Percentiles rank a stretch among this genome's conserved stretches.
Evolutionary conservation across 2,888 invertebrate species (phyloP).

Genomic region (Ornithoptera alexandrae): DNA sequence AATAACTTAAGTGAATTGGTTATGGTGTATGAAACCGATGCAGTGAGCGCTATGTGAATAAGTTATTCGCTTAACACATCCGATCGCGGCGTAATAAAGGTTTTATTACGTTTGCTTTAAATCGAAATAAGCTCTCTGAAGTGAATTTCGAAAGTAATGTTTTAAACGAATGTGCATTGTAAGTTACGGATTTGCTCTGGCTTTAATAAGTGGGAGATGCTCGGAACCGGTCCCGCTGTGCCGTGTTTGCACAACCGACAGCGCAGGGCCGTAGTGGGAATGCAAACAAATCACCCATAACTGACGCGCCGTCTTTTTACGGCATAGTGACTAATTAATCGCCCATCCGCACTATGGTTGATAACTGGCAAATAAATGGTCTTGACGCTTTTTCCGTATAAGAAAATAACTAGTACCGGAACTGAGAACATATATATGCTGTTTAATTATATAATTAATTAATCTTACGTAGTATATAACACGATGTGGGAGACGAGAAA

Average conservation of each 20-base stretch:
- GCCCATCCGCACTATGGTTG: no score
- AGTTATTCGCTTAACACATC: constrained; percentile 2
- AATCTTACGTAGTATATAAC: no score
- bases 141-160: constrained; percentile 9
- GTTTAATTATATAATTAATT: no score
- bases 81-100: not conserved
- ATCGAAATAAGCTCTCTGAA: constrained; percentile 4
- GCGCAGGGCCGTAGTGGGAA: not conserved
- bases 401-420: no score
- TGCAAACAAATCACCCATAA: not conserved
- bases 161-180: constrained; percentile 15
- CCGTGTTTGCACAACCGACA: constrained; percentile 31
- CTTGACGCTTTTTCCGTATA: no score
- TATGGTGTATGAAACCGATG: no score
- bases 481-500: no score
- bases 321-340: no score
- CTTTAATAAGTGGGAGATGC: constrained; percentile 30
- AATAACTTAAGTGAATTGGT: no score
- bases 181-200: constrained; percentile 21
- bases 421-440: no score
- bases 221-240: constrained; percentile 30
- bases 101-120: constrained; percentile 1
- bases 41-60: not conserved
- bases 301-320: not conserved
- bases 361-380: no score